A percentile compares a stretch with the other conserved stretches of the same genome.
phyloP scores from a whole-genome alignment of 2,113 vertebrate species.

The Formicarius rufipectus region DNA sequence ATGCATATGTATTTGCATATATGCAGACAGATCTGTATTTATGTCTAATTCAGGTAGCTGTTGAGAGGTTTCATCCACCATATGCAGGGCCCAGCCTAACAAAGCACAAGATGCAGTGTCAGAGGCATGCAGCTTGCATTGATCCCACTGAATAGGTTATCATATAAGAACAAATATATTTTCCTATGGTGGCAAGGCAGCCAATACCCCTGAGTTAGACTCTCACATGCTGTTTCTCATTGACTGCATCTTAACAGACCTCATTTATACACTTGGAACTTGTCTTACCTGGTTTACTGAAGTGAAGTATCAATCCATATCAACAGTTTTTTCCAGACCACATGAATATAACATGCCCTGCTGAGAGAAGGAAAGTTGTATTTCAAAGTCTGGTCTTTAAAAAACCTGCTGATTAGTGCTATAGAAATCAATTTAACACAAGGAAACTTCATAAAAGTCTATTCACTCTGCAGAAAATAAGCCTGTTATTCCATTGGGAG shows the following conservation, averaged over 20 bases:
- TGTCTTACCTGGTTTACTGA: background rate
- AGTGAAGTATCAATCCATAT: background rate
- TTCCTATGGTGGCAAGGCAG: background rate
- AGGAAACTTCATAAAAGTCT: background rate
- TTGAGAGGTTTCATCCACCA: background rate
- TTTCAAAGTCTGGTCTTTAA: background rate
- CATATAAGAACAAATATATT: background rate
- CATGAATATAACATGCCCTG: background rate
- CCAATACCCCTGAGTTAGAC: fast-evolving
- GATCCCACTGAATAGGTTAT: background rate
- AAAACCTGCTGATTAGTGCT: background rate
- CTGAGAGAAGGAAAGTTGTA: background rate
- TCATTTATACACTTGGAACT: background rate
- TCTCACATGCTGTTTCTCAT: background rate
- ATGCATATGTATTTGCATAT: background rate
- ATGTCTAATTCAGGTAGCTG: background rate
- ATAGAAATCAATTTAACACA: conserved; percentile 19
- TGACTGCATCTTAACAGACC: background rate
- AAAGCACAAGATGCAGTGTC: background rate
- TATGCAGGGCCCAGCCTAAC: background rate
- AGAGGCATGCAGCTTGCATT: background rate
- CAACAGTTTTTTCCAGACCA: background rate
- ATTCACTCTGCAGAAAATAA: conserved; percentile 10
- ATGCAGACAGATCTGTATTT: background rate
- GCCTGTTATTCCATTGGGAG: background rate